phyloP scores from a whole-genome alignment of 2,113 vertebrate species.

The Pholis gunnellus region DNA sequence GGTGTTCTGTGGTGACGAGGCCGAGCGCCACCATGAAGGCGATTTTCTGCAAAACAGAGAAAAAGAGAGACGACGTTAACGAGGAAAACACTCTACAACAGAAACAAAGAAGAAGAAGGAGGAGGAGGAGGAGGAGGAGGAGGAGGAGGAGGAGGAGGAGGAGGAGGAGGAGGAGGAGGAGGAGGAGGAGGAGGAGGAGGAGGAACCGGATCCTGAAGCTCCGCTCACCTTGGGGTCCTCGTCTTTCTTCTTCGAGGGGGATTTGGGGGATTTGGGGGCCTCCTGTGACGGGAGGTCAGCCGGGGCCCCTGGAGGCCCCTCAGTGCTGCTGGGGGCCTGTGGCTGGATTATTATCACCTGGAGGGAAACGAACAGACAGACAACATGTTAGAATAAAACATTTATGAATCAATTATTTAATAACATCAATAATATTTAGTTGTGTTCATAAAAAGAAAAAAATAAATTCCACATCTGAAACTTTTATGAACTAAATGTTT shows the following conservation, averaged over 20 bases:
- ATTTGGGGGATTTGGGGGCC: slow-evolving; percentile 78
- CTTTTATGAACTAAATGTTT: too few relatives aligned
- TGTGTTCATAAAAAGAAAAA: too few relatives aligned
- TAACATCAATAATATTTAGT: too few relatives aligned
- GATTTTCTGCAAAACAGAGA: slow-evolving; percentile 89
- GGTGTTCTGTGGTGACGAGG: slow-evolving; percentile 94
- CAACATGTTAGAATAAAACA: too few relatives aligned
- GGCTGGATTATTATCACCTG: slow-evolving; percentile 98
- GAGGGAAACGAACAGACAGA: neutral
- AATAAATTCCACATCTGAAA: too few relatives aligned
- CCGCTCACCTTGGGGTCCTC: slow-evolving; percentile 85
- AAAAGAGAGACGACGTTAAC: neutral
- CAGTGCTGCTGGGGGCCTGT: slow-evolving; percentile 84
- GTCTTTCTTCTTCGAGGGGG: slow-evolving; percentile 84
- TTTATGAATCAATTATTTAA: too few relatives aligned
- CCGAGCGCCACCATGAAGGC: slow-evolving; percentile 98
- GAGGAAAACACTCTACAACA: too few relatives aligned
- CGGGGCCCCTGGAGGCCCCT: slow-evolving; percentile 84
- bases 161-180: too few relatives aligned
- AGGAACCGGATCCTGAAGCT: neutral
- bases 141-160: too few relatives aligned
- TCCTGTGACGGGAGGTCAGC: slow-evolving; percentile 85
- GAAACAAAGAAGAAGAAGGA: too few relatives aligned
- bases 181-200: too few relatives aligned
- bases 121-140: too few relatives aligned